Percentiles rank a stretch among this genome's conserved stretches.
These are phyloP conservation scores for Sphaerophoria rueppellii DNA, from an alignment of 2,888 invertebrate species.

Conservation along the genomic window DNA sequence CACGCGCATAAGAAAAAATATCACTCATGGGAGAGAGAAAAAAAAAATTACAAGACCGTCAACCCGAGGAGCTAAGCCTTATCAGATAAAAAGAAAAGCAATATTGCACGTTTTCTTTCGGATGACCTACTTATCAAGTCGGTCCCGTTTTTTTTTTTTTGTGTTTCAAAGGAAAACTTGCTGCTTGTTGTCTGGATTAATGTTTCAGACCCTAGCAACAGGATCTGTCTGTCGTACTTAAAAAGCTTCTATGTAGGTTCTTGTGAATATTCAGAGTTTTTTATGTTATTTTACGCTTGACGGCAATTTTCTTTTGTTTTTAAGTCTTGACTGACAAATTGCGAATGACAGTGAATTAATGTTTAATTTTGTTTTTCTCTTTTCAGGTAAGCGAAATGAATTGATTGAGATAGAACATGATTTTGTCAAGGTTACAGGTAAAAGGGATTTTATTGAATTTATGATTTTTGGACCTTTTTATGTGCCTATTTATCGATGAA, in stretches of 20 bases:
- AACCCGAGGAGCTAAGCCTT: slow-evolving; percentile 9
- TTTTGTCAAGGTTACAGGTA: slow-evolving; percentile 25
- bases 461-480: not conserved
- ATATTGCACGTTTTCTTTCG: slow-evolving; percentile 39
- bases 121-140: slow-evolving; percentile 34
- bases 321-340: not conserved
- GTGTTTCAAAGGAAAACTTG: not conserved
- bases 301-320: slow-evolving; percentile 8
- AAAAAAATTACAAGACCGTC: not conserved
- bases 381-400: slow-evolving; percentile 57
- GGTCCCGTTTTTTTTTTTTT: not conserved
- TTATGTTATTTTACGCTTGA: slow-evolving; percentile 4
- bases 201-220: slow-evolving; percentile 12
- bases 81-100: not conserved
- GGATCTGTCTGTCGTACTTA: not conserved
- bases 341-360: slow-evolving; percentile 47
- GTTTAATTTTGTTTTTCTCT: slow-evolving; percentile 21
- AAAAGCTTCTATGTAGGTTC: not conserved
- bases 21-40: slow-evolving; percentile 19
- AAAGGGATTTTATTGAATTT: not conserved
- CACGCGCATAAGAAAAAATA: slow-evolving; percentile 46
- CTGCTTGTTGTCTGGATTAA: slow-evolving; percentile 24
- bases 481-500: too few species aligned
- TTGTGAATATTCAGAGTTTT: not conserved
- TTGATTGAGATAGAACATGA: slow-evolving; percentile 6